phyloP scores from a whole-genome alignment of 2,113 vertebrate species.

The Hippocampus guttulatus region DNA sequence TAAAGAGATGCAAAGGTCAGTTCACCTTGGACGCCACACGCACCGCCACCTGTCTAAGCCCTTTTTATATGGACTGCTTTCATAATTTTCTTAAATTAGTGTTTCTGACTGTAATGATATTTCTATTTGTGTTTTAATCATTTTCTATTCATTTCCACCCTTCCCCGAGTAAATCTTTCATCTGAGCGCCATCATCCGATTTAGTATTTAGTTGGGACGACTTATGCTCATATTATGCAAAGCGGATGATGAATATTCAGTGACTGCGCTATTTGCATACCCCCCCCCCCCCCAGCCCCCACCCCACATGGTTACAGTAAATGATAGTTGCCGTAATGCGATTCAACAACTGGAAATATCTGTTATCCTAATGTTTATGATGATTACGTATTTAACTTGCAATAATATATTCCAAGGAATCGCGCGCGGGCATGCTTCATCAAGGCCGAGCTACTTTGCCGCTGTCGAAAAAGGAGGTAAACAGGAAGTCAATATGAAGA shows the following conservation, averaged over 20 bases:
- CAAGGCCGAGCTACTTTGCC: neutral
- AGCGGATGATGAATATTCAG: neutral
- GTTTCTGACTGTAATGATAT: neutral
- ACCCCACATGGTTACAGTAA: neutral
- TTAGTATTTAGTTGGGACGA: neutral
- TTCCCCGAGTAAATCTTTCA: neutral
- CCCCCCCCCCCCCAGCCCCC: neutral
- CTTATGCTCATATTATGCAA: neutral
- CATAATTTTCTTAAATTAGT: neutral
- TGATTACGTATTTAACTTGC: neutral
- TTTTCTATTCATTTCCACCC: neutral
- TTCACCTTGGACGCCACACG: neutral
- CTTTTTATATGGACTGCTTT: neutral
- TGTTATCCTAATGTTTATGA: neutral
- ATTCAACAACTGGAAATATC: constrained; percentile 1
- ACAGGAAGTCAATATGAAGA: neutral
- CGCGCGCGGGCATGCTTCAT: neutral
- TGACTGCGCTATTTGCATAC: neutral
- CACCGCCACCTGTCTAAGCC: neutral
- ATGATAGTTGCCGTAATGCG: neutral
- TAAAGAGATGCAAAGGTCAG: neutral
- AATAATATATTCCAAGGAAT: neutral
- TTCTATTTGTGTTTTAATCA: neutral
- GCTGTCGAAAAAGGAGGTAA: neutral
- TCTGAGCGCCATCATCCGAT: neutral